Evolutionary conservation across 2,888 invertebrate genomes (phyloP).

Genomic region (Apamea epomidion): DNA sequence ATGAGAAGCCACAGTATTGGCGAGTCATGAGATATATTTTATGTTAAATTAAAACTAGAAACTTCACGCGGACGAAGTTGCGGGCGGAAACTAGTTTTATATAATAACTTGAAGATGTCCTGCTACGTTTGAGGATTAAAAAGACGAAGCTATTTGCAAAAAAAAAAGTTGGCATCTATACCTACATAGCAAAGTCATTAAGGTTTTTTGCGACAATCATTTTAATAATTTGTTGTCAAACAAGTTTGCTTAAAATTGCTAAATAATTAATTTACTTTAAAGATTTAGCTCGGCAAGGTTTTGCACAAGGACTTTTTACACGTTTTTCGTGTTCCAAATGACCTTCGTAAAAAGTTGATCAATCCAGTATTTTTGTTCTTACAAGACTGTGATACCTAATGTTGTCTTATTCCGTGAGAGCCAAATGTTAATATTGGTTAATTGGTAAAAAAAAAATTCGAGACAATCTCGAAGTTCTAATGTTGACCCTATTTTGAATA

Average conservation of each 20-base stretch:
- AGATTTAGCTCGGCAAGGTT: not conserved
- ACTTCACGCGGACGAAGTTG: not conserved
- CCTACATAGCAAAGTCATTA: not conserved
- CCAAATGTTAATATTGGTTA: not conserved
- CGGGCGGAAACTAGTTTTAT: not conserved
- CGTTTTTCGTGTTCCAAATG: constrained; percentile 26
- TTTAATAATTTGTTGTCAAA: not conserved
- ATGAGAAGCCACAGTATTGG: not conserved
- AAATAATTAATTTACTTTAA: constrained; percentile 6
- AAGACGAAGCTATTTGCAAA: not conserved
- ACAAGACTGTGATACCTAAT: not conserved
- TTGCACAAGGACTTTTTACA: constrained; percentile 26
- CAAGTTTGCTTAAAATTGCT: not conserved
- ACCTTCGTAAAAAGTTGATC: constrained; percentile 12
- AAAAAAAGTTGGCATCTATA: too few relatives aligned
- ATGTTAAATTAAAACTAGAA: not conserved
- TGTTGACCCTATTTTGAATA: not conserved
- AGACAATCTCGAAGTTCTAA: not conserved
- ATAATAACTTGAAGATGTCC: not conserved
- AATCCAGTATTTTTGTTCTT: not conserved
- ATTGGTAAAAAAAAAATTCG: not conserved
- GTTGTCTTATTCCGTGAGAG: not conserved
- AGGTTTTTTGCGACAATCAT: constrained; percentile 6
- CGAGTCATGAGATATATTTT: not conserved
- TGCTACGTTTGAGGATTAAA: not conserved